Base-by-base conservation (phyloP, 2,888 invertebrate genomes). In the Diarsia mendica region DNA sequence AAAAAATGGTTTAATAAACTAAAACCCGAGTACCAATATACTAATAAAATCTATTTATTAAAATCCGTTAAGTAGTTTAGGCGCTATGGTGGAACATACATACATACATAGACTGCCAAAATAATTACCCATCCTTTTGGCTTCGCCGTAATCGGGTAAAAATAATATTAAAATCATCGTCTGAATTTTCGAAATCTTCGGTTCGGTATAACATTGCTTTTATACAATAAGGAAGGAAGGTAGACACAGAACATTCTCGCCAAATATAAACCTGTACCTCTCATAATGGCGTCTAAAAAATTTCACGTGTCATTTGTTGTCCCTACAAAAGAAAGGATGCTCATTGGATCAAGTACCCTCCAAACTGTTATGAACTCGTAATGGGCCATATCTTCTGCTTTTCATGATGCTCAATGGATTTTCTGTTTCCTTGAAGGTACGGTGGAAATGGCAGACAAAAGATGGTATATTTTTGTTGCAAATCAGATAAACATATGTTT, bases 271-370 rank as follows among this genome's bases (percentile, higher is more conserved):
- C 61, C 23, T 46, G 65, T 58, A 28, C 4, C 55, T 63, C 55
- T 60, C 9, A 23, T 23, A 76, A 67, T 60, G 51, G 51, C n/a
- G 20, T 9, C 66, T 64, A 33, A 75, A 77, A 71, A 76, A 66
- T 78, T 65, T 75, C 68, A 75, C 76, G 74, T 67, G n/a, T 75
- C 76, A 73, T 84, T 79, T 72, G 72, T 49, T 58, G 46, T 55
- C 28, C 65, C 20, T 75, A 65, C 68, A 58, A 72, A 70, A 66
- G 67, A 64, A 68, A 60, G 13, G 48, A 55, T 73, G 48, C 55
- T 51, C 60, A 63, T 46, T 46, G 64, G 67, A 72, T 72, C 72
- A 65, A 72, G 60, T 65, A 49, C n/a, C 75, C 70, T 75, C 67
- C 64, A 69, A 63, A 63, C 44, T 64, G 44, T 70, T 75, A 68